phyloP scores from a whole-genome alignment of 2,888 invertebrate genomes.

The Hanleya hanleyi region DNA sequence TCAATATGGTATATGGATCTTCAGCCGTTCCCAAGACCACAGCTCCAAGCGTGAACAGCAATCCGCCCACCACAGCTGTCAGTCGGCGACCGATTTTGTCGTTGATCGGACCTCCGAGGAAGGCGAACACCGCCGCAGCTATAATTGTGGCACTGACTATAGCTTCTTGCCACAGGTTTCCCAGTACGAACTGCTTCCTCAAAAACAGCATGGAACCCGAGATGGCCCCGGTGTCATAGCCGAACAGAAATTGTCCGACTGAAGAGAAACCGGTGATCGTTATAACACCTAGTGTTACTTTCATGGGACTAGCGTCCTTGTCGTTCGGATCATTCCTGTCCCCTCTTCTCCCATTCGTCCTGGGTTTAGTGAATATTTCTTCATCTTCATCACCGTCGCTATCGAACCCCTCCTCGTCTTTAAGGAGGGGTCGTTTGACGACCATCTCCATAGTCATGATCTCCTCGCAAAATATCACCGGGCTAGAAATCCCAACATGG shows the following conservation, averaged over 20 bases:
- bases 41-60: constrained; percentile 74
- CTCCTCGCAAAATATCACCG: too few species aligned
- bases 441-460: neutral
- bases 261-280: constrained; percentile 57
- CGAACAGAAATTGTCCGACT: constrained; percentile 75
- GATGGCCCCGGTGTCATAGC: constrained; percentile 74
- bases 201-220: constrained; percentile 75
- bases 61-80: constrained; percentile 73
- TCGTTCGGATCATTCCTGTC: too few species aligned
- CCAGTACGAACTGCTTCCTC: constrained; percentile 71
- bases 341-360: neutral
- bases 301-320: neutral
- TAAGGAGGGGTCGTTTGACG: neutral
- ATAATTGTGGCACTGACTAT: constrained; percentile 75
- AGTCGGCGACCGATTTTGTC: constrained; percentile 74
- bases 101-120: constrained; percentile 72
- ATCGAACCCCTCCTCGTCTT: neutral
- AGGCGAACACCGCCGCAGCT: constrained; percentile 71
- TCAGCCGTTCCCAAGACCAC: constrained; percentile 70
- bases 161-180: constrained; percentile 74
- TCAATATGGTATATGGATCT: constrained; percentile 60
- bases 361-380: neutral
- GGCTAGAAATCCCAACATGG: too few species aligned
- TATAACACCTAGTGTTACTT: constrained; percentile 15
- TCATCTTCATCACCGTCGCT: neutral